Evolutionary conservation across 2,797 vertebrate species (phyloP).

Genomic region (Poecilia gillii): DNA sequence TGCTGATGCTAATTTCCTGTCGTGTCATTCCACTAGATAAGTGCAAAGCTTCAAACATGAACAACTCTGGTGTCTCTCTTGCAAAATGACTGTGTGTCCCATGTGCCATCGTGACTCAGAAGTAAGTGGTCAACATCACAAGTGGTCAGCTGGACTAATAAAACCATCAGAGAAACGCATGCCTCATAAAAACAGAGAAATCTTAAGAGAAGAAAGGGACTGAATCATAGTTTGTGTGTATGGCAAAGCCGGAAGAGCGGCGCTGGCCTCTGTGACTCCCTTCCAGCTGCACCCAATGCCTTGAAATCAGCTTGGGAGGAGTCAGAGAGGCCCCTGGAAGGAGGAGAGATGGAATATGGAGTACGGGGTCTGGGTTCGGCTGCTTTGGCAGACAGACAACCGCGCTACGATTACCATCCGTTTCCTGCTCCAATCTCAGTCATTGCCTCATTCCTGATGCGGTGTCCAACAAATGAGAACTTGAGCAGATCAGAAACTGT

Average conservation of each 20-base stretch:
- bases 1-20: constrained; percentile 62
- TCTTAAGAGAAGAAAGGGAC: constrained; percentile 7
- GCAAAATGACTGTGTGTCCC: constrained; percentile 39
- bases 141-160: constrained; percentile 64
- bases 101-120: constrained; percentile 42
- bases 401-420: constrained; percentile 30
- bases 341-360: constrained; percentile 55
- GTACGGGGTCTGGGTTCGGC: constrained; percentile 53
- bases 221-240: constrained; percentile 59
- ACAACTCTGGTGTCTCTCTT: constrained; percentile 50
- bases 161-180: constrained; percentile 64
- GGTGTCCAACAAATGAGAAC: constrained; percentile 56
- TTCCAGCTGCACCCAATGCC: constrained; percentile 74
- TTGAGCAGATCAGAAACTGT: constrained; percentile 4
- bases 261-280: constrained; percentile 59
- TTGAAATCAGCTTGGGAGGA: constrained; percentile 67
- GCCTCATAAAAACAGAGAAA: constrained; percentile 44
- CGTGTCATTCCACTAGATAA: constrained; percentile 48
- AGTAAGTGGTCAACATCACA: constrained; percentile 29
- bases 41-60: constrained; percentile 40
- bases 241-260: constrained; percentile 49
- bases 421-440: constrained; percentile 70
- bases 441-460: constrained; percentile 57
- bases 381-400: constrained; percentile 49
- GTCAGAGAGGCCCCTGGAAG: constrained; percentile 56